Evolutionary conservation across 2,797 vertebrate species (phyloP), one percentile per base, ranked within the genome.

Genomic region (Poliocrania exsul): DNA sequence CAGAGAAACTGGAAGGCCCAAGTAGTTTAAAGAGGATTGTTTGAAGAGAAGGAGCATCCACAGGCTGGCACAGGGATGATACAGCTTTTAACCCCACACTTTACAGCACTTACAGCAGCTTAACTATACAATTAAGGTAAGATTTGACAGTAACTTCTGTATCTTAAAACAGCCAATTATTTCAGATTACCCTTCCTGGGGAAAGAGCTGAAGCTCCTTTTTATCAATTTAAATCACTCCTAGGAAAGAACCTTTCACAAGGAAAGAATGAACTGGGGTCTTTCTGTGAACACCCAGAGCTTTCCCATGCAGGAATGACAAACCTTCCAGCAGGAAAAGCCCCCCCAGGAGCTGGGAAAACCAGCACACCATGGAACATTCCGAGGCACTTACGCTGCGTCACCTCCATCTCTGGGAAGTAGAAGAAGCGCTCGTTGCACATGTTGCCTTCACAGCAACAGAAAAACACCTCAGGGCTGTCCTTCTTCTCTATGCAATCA

Each of bases 371-470:
- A 38, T 6, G 44, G 38, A 49, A 7, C 5, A 6, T 16, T 82
- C 49, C 31, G 18, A 28, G 50, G 35, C 65, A 98, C 98, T 98
- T 97, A 98, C 97, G 98, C 91, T 98, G 98, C 0, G 98, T 98
- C 38, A 98, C 95, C 73, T 98, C 98, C 94, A 96, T 97, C 73
- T 99, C 98, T 1, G 99, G 99, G 90, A 97, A 97, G 85, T 99
- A 99, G 96, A 99, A 98, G 96, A 99, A 99, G 94, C 97, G 98
- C 95, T 99, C 98, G 35, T 99, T 99, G 96, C 99, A 99, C 98
- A 99, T 98, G 97, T 98, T 99, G 96, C 99, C 99, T 95, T 99
- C 99, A 87, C 99, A 99, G 97, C 99, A 99, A 97, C 99, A 99
- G 98, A 99, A 99, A 97, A 99, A 99, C 19, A 99, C 99, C 35